These are phyloP conservation scores for Propsilocerus akamusi DNA, from an alignment of 1,140 invertebrate species.

Conservation along the genomic window DNA sequence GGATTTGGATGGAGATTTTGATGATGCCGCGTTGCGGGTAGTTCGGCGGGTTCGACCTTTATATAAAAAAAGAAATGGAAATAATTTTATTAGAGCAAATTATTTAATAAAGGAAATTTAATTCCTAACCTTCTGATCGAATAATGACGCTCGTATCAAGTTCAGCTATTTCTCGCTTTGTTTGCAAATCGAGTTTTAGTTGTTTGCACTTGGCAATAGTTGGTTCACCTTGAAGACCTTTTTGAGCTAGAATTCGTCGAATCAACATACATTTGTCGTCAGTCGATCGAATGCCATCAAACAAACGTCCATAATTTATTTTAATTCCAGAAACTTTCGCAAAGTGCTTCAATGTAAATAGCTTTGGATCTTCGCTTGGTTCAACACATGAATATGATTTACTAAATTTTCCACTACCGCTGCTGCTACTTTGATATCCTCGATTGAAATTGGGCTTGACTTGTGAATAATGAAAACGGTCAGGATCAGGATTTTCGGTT, in stretches of 20 bases:
- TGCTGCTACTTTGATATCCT: background rate
- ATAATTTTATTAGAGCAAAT: background rate
- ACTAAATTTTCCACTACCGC: background rate
- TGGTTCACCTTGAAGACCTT: background rate
- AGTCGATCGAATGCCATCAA: background rate
- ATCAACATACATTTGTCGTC: background rate
- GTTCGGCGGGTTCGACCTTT: background rate
- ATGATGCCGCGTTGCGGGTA: background rate
- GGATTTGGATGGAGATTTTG: background rate
- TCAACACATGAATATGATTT: background rate
- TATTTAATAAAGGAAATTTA: background rate
- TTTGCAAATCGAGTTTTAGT: background rate
- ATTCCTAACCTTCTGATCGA: background rate
- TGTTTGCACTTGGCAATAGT: background rate
- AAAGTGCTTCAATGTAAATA: background rate
- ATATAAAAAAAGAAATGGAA: background rate
- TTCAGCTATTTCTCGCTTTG: background rate
- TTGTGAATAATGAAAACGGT: background rate
- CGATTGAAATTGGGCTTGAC: background rate
- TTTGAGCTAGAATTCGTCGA: background rate
- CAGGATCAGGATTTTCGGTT: background rate
- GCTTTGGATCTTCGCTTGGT: background rate
- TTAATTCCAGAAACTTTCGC: background rate
- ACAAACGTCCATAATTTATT: background rate
- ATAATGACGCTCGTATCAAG: constrained; percentile 2